Percentiles rank a stretch among this genome's conserved stretches.
These are phyloP conservation scores for Pelobates fuscus DNA, from an alignment of 2,113 vertebrate genomes.

Conservation along the genomic window DNA sequence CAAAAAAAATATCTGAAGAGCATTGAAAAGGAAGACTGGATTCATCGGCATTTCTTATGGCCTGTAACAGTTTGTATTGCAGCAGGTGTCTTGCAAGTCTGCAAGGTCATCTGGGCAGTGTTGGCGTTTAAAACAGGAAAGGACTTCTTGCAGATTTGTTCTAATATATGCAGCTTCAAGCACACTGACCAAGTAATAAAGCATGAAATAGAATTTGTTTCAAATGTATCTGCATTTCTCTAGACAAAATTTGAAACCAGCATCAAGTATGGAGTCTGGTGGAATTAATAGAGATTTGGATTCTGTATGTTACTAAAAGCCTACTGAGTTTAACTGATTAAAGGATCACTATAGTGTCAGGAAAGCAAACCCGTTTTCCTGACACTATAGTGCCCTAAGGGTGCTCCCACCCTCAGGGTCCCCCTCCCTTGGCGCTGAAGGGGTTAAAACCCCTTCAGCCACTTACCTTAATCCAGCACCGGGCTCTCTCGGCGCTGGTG, in stretches of 20 bases:
- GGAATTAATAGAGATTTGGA: no score
- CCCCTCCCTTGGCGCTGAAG: no score
- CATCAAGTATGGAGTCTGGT: no score
- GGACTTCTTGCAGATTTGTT: constrained; percentile 29
- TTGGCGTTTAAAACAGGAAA: constrained; percentile 39
- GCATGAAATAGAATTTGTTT: neutral
- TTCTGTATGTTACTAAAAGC: no score
- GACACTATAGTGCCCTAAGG: no score
- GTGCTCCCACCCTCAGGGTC: no score
- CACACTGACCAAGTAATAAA: neutral
- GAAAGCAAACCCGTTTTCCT: no score
- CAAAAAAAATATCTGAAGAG: constrained; percentile 38
- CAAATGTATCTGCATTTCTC: neutral
- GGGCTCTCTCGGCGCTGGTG: no score
- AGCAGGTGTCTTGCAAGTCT: constrained; percentile 44
- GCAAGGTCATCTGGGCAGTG: constrained; percentile 24
- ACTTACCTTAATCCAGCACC: no score
- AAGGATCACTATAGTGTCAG: no score
- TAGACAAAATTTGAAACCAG: neutral
- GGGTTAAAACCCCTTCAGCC: no score
- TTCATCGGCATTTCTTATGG: constrained; percentile 44
- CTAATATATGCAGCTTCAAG: neutral
- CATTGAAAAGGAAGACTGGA: constrained; percentile 31
- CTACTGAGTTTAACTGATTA: no score
- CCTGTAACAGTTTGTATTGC: constrained; percentile 48